phyloP scores from a whole-genome alignment of 2,888 invertebrate species.

The Clepsis dumicolana region DNA sequence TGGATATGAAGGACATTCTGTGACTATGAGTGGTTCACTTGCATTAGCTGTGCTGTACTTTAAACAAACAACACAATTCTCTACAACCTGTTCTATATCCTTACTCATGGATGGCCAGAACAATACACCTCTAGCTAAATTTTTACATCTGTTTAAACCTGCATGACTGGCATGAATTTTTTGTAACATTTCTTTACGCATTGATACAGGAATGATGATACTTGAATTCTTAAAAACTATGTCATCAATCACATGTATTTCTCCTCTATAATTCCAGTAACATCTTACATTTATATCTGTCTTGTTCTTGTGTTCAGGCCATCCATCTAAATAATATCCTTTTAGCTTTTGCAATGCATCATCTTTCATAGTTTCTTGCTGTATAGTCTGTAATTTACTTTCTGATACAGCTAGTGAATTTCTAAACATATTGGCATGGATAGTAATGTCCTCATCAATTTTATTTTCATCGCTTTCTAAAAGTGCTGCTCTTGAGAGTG shows the following conservation, averaged over 20 bases:
- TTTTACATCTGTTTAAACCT: neutral
- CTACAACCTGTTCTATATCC: neutral
- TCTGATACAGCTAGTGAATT: no score
- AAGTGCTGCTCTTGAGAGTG: neutral
- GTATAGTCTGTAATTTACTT: no score
- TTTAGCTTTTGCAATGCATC: no score
- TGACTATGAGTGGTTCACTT: neutral
- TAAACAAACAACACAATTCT: neutral
- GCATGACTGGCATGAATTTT: neutral
- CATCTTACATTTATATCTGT: no score
- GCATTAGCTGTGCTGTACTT: neutral
- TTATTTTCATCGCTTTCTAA: constrained; percentile 4
- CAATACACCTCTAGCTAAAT: neutral
- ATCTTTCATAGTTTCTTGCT: no score
- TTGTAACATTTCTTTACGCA: constrained; percentile 1
- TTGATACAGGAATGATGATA: neutral
- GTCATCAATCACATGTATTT: no score
- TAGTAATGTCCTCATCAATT: constrained; percentile 3
- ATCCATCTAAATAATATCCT: no score
- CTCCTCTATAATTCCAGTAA: no score
- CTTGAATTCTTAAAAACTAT: no score
- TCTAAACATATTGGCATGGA: neutral
- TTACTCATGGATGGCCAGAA: neutral
- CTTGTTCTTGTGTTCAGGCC: no score
- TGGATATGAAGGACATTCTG: neutral